phyloP scores from a whole-genome alignment of 1,140 invertebrate species.

The Oreohelix idahoensis region DNA sequence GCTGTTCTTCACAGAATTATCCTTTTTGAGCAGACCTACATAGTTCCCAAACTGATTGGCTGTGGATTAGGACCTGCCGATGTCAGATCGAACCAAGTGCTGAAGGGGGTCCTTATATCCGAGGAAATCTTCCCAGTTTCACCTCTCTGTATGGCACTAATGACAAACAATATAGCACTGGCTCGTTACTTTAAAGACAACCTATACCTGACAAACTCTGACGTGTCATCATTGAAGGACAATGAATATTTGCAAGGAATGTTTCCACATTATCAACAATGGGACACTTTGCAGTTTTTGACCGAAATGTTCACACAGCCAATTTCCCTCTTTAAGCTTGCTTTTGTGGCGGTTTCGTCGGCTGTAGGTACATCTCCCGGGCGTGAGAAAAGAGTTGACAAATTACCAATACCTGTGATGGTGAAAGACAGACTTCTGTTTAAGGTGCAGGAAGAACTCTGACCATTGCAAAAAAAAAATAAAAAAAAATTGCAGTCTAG shows the following conservation, averaged over 20 bases:
- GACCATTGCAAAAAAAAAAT: background rate
- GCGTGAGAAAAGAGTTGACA: background rate
- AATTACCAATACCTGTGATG: background rate
- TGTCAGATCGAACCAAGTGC: too few relatives aligned
- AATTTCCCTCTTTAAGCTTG: background rate
- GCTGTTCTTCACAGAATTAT: background rate
- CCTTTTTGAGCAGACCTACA: background rate
- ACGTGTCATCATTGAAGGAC: background rate
- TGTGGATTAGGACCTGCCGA: background rate
- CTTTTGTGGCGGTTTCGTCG: background rate
- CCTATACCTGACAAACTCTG: background rate
- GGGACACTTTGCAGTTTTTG: background rate
- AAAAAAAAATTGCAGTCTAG: too few relatives aligned
- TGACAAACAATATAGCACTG: background rate
- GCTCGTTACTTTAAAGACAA: background rate
- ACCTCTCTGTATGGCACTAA: background rate
- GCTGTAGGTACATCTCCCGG: background rate
- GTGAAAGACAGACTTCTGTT: constrained; percentile 23
- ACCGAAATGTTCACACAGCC: background rate
- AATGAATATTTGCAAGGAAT: background rate
- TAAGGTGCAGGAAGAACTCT: background rate
- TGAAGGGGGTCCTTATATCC: background rate
- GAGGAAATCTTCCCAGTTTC: background rate
- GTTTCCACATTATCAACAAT: background rate
- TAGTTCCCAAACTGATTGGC: background rate